These are phyloP conservation scores for Mythimna vitellina DNA, from an alignment of 2,888 invertebrate genomes.

Conservation along the genomic window DNA sequence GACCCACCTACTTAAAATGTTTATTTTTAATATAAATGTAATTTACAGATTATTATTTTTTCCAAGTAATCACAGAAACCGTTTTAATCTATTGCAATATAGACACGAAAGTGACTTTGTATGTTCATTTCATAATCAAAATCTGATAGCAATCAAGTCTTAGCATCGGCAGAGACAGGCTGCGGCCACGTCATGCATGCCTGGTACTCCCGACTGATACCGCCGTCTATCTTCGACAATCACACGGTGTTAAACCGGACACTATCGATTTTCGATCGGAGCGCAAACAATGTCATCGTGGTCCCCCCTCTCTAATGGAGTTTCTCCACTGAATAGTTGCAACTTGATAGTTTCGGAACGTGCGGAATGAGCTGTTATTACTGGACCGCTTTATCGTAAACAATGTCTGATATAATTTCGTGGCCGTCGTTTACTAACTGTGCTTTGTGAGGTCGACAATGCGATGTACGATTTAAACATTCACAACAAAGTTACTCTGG, in stretches of 20 bases:
- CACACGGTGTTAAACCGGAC: slow-evolving; percentile 53
- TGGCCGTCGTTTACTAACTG: slow-evolving; percentile 17
- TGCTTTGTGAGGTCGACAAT: slow-evolving; percentile 7
- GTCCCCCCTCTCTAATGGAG: slow-evolving; percentile 67
- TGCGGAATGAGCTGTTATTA: slow-evolving; percentile 51
- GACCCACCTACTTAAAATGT: too few relatives aligned
- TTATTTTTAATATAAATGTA: too few relatives aligned
- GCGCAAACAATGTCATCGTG: slow-evolving; percentile 73
- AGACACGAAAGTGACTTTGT: background rate
- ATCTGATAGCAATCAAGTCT: slow-evolving; percentile 16
- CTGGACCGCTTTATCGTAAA: slow-evolving; percentile 49
- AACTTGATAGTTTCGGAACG: slow-evolving; percentile 63
- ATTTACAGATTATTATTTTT: too few relatives aligned
- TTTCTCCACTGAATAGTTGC: slow-evolving; percentile 68
- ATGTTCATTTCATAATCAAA: background rate
- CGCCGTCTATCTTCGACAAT: slow-evolving; percentile 37
- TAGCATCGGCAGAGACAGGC: background rate
- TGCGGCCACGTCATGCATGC: slow-evolving; percentile 36
- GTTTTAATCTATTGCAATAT: too few relatives aligned
- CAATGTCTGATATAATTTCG: slow-evolving; percentile 39
- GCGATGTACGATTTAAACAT: background rate
- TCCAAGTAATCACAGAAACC: too few relatives aligned
- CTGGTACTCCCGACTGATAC: slow-evolving; percentile 26
- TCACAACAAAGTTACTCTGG: background rate
- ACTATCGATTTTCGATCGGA: slow-evolving; percentile 70